These are phyloP conservation scores for Arbacia lixula DNA, from an alignment of 53 echinoderm and acorn worm species.

Conservation along the genomic window DNA sequence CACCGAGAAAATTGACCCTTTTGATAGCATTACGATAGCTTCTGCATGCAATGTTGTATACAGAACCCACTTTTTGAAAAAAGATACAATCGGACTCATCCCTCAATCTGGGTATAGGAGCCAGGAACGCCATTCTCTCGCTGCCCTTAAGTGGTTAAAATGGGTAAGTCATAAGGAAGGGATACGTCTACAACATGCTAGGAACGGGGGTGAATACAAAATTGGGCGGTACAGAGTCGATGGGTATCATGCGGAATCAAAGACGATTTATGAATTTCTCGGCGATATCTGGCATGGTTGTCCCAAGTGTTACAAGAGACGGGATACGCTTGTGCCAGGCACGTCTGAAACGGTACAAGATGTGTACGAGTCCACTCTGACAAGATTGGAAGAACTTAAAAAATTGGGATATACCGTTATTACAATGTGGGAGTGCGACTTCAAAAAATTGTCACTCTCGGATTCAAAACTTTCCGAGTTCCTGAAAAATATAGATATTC, in stretches of 20 bases:
- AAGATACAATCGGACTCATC: slow-evolving; percentile 23
- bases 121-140: slow-evolving; percentile 7
- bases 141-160: slow-evolving; percentile 31
- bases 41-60: slow-evolving; percentile 14
- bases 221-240: slow-evolving; percentile 31
- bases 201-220: slow-evolving; percentile 33
- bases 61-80: not conserved
- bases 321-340: slow-evolving; percentile 5
- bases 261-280: slow-evolving; percentile 35
- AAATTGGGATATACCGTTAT: slow-evolving; percentile 23
- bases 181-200: slow-evolving; percentile 5
- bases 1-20: slow-evolving; percentile 33
- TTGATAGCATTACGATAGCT: slow-evolving; percentile 34
- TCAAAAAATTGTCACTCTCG: not conserved
- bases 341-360: slow-evolving; percentile 8
- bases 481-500: not conserved
- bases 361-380: not conserved
- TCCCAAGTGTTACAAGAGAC: slow-evolving; percentile 6
- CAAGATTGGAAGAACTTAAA: not conserved
- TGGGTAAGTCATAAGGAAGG: not conserved
- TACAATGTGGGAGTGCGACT: slow-evolving; percentile 72
- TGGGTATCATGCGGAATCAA: not conserved
- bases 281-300: slow-evolving; percentile 48
- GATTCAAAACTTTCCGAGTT: slow-evolving; percentile 16
- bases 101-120: slow-evolving; percentile 16